Conservation (phyloP, 1,140 invertebrate genomes). For the Ooceraea biroi region DNA sequence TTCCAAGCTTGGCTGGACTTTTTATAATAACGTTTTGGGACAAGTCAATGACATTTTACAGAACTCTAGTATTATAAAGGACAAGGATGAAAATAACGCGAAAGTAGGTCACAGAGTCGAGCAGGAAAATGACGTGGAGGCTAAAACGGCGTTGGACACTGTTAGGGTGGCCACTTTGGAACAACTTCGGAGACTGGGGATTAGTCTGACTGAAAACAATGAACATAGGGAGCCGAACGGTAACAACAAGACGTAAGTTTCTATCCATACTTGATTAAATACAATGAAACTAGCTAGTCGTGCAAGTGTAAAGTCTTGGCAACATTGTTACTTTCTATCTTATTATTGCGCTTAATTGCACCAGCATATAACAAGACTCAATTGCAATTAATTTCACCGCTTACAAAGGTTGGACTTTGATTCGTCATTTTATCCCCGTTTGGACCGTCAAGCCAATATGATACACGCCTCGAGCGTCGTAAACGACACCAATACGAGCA, state of each 20-base stretch:
- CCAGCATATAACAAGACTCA: no score
- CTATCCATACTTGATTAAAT: background rate
- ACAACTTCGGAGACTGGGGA: slow-evolving; percentile 85
- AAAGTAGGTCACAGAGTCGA: slow-evolving; percentile 45
- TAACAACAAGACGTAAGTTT: slow-evolving; percentile 74
- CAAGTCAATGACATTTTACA: slow-evolving; percentile 87
- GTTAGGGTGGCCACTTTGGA: slow-evolving; percentile 86
- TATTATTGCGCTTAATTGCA: no score
- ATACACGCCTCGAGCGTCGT: slow-evolving; percentile 74
- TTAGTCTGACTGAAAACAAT: slow-evolving; percentile 81
- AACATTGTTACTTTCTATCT: no score
- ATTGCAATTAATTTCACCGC: slow-evolving; percentile 7
- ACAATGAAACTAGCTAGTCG: no score
- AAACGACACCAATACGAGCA: slow-evolving; percentile 86
- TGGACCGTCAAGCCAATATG: slow-evolving; percentile 78
- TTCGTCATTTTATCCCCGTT: slow-evolving; percentile 78
- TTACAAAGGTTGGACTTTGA: slow-evolving; percentile 86
- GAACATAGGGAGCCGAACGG: slow-evolving; percentile 70
- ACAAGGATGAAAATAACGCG: slow-evolving; percentile 52
- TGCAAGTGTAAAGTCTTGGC: no score
- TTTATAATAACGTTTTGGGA: slow-evolving; percentile 89
- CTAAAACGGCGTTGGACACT: slow-evolving; percentile 78
- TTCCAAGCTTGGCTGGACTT: slow-evolving; percentile 89
- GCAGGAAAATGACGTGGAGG: slow-evolving; percentile 70
- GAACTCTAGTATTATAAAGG: slow-evolving; percentile 75